Conservation (phyloP, 2,113 vertebrate genomes). For the Nothocercus nigrocapillus region DNA sequence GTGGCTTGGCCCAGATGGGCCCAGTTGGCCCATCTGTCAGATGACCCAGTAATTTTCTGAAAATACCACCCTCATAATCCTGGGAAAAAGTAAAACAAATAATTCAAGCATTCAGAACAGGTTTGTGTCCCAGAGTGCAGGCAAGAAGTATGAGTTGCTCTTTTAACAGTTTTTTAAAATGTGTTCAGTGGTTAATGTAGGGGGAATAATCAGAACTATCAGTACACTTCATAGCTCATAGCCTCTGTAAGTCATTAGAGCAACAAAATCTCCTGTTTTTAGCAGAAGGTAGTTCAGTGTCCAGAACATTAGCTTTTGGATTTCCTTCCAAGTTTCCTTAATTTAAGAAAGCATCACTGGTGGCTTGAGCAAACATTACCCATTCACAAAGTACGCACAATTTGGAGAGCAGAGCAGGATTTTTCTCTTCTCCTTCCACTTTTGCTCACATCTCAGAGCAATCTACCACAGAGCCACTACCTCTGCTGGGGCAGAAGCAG, state of each 20-base stretch:
- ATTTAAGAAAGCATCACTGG: background rate
- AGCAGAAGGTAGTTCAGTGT: background rate
- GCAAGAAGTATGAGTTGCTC: background rate
- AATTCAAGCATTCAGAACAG: background rate
- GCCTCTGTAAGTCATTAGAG: background rate
- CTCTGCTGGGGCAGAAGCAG: background rate
- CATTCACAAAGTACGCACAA: background rate
- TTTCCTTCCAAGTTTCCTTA: background rate
- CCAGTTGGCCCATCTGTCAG: background rate
- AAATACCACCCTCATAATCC: background rate
- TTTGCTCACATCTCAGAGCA: background rate
- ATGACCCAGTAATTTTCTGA: background rate
- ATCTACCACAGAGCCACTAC: background rate
- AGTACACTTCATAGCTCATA: background rate
- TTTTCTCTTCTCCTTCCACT: background rate
- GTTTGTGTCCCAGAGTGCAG: background rate
- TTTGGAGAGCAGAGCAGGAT: background rate
- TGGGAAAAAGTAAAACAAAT: background rate
- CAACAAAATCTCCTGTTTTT: background rate
- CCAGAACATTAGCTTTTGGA: background rate
- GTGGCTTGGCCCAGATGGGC: background rate
- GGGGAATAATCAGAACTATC: background rate
- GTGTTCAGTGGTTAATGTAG: background rate
- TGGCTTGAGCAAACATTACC: background rate
- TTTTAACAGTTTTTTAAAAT: background rate